Evolutionary conservation across 2,797 vertebrate species (phyloP).

Genomic region (Chloroceryle inda): DNA sequence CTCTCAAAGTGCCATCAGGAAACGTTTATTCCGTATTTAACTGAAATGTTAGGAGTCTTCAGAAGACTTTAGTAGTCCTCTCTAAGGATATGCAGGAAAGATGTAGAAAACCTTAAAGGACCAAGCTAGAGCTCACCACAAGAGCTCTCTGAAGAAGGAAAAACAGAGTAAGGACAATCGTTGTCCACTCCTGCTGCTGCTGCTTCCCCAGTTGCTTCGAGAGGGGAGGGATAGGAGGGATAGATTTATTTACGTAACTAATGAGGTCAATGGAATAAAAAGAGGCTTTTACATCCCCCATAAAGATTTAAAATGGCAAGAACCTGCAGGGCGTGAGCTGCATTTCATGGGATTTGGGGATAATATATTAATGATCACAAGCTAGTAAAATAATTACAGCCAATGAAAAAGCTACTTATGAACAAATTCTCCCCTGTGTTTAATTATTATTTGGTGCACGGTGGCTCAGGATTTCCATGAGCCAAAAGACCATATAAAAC

Average conservation of each 20-base stretch:
- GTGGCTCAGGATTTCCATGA: constrained; percentile 1
- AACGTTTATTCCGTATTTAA: neutral
- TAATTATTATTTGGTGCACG: neutral
- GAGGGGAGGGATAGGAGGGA: neutral
- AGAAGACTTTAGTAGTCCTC: neutral
- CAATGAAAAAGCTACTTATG: neutral
- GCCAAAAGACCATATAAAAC: constrained; percentile 19
- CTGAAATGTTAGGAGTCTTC: neutral
- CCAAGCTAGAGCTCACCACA: fast-evolving
- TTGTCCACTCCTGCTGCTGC: fast-evolving
- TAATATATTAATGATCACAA: neutral
- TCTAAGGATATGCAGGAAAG: neutral
- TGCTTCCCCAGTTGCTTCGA: neutral
- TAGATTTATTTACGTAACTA: neutral
- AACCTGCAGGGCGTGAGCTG: neutral
- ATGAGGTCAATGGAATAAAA: neutral
- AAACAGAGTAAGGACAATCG: fast-evolving
- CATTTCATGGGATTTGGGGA: neutral
- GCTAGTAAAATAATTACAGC: neutral
- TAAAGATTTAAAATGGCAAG: neutral
- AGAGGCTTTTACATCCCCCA: neutral
- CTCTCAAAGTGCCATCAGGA: neutral
- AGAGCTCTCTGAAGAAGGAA: neutral
- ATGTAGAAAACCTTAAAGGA: neutral
- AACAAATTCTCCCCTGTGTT: neutral